Percentiles rank a stretch among this genome's conserved stretches.
Conservation (phyloP, 1,140 invertebrate genomes). For the Brachionus rotundiformis region DNA sequence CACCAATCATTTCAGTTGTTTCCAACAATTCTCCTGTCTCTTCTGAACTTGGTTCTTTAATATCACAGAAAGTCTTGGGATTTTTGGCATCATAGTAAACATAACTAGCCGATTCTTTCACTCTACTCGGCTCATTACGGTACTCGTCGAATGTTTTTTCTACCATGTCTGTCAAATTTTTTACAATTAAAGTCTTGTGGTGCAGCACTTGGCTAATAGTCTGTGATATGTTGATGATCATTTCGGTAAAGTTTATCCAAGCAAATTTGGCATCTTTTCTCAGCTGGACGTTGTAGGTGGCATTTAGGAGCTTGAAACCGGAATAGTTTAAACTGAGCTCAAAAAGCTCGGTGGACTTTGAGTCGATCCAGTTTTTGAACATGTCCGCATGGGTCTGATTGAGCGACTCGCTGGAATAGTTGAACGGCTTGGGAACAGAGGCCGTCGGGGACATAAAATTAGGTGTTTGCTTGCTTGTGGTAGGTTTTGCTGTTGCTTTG, state of each 20-base stretch:
- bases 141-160: conserved; percentile 38
- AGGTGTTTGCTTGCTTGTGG: neutral
- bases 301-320: conserved; percentile 28
- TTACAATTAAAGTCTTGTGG: conserved; percentile 30
- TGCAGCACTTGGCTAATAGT: conserved; percentile 13
- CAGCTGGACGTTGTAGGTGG: conserved; percentile 42
- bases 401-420: neutral
- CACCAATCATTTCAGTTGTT: neutral
- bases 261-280: conserved; percentile 49
- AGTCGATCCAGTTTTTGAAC: conserved; percentile 40
- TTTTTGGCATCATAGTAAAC: conserved; percentile 47
- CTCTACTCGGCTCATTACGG: neutral
- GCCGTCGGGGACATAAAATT: neutral
- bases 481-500: neutral
- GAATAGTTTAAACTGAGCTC: conserved; percentile 46
- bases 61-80: conserved; percentile 49
- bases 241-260: conserved; percentile 51
- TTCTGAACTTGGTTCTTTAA: neutral
- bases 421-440: neutral
- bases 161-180: conserved; percentile 47
- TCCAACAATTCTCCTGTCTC: neutral
- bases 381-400: conserved; percentile 46
- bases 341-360: conserved; percentile 25
- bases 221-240: conserved; percentile 43
- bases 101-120: conserved; percentile 22